Percentiles rank a stretch among this genome's conserved stretches.
Conservation (phyloP, 2,113 vertebrate species). For the Apistogramma diplotaenia region DNA sequence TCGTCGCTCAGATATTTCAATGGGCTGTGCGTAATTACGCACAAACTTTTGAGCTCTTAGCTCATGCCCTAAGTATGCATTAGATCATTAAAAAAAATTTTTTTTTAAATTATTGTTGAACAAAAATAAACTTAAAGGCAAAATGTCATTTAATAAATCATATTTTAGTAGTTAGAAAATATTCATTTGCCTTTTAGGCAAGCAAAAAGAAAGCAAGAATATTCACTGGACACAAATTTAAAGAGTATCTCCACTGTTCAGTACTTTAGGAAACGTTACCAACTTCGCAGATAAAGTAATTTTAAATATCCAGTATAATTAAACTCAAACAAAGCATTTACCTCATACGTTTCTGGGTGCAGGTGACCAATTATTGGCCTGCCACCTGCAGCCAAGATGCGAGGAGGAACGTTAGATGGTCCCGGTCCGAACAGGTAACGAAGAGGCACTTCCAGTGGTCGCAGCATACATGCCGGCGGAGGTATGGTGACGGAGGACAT, state of each 20-base stretch:
- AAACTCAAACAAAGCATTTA: constrained; percentile 57
- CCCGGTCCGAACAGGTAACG: constrained; percentile 89
- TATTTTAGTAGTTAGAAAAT: not conserved
- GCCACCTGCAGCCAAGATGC: constrained; percentile 74
- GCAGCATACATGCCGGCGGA: constrained; percentile 79
- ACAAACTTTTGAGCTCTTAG: not conserved
- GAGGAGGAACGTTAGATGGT: constrained; percentile 85
- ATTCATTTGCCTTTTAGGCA: not conserved
- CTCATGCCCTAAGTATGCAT: not conserved
- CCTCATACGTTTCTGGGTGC: constrained; percentile 89
- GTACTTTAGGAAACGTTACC: not conserved
- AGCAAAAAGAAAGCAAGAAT: not conserved
- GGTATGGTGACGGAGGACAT: constrained; percentile 80
- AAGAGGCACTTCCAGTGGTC: constrained; percentile 79
- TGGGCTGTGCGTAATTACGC: not conserved
- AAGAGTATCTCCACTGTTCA: not conserved
- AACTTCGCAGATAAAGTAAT: not conserved
- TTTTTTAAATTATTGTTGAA: not conserved
- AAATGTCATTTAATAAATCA: not conserved
- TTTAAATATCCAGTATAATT: not conserved
- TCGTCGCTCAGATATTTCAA: not conserved
- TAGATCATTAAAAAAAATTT: not conserved
- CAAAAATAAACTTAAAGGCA: not conserved
- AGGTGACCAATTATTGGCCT: constrained; percentile 86
- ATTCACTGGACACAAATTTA: not conserved